phyloP scores from a whole-genome alignment of 2,797 vertebrate species.

The Perodicticus potto region DNA sequence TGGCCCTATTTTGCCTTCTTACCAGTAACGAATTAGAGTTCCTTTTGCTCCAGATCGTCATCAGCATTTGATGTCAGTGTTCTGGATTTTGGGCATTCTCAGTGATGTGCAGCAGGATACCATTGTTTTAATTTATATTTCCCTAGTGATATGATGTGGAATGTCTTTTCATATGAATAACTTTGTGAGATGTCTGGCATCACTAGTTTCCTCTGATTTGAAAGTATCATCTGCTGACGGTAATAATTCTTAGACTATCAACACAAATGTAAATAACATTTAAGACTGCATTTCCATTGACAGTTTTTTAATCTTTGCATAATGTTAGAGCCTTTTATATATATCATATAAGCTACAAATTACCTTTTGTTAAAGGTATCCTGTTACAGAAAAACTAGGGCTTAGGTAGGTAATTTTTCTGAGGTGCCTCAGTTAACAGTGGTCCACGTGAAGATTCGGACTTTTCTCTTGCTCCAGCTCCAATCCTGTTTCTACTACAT shows the following conservation, averaged over 20 bases:
- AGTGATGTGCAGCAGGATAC: no score
- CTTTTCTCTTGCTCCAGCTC: neutral
- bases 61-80: neutral
- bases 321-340: neutral
- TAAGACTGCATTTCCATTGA: neutral
- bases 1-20: neutral
- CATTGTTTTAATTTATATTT: neutral
- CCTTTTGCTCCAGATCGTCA: neutral
- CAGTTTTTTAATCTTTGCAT: neutral
- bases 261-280: neutral
- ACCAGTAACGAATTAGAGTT: neutral
- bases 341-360: neutral
- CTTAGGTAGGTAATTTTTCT: neutral
- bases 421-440: neutral
- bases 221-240: neutral
- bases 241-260: neutral
- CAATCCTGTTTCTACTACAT: neutral
- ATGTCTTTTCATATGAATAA: neutral
- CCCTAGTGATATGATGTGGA: neutral
- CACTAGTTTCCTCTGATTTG: neutral
- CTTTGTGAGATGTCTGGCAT: neutral
- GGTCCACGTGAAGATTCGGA: neutral
- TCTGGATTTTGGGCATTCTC: neutral
- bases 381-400: neutral
- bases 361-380: neutral